Conservation (phyloP, 2,113 vertebrate species). For the Sardina pilchardus region DNA sequence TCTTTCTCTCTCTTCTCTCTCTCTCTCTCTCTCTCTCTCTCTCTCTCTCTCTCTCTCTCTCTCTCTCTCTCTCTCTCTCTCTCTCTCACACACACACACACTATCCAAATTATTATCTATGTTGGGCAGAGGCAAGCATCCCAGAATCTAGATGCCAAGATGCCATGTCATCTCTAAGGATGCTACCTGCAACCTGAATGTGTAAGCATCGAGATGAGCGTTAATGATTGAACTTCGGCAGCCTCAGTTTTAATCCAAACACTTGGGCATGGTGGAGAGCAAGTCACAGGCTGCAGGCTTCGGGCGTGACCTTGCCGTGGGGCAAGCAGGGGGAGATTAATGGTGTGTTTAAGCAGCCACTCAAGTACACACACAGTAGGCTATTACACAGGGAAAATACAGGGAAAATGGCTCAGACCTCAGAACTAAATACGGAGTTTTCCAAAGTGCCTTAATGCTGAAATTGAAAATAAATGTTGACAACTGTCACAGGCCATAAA, state of each 20-base stretch:
- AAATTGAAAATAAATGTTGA: background rate
- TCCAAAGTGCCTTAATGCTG: background rate
- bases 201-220: background rate
- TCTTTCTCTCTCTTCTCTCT: too few relatives aligned
- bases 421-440: background rate
- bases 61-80: too few relatives aligned
- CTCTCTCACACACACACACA: too few relatives aligned
- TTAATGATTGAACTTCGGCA: background rate
- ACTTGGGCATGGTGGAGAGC: background rate
- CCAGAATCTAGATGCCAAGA: background rate
- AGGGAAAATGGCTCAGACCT: background rate
- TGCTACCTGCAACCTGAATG: background rate
- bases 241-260: background rate
- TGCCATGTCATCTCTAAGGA: background rate
- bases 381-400: too few relatives aligned
- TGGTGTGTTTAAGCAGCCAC: background rate
- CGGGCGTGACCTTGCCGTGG: conserved; percentile 16
- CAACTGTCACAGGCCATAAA: background rate
- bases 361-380: background rate
- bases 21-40: too few relatives aligned
- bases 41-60: too few relatives aligned
- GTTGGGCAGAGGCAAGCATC: background rate
- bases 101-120: too few relatives aligned
- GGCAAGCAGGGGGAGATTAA: conserved; percentile 31
- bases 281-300: background rate